Evolutionary conservation across 2,797 vertebrate species (phyloP).

Genomic region (Acestrorhynchus altus): DNA sequence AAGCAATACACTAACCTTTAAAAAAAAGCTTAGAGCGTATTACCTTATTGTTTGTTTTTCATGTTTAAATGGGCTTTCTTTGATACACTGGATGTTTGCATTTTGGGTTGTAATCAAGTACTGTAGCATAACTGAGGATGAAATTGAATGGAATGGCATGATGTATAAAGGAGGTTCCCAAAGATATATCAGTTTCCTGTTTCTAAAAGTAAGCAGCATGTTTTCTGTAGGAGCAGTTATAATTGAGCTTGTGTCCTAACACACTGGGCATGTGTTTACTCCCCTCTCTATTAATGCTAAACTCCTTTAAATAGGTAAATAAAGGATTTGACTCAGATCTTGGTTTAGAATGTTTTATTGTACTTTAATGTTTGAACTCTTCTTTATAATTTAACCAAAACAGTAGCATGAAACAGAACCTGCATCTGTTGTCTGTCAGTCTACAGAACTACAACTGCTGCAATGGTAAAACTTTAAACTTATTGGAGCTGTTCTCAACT

Average conservation of each 20-base stretch:
- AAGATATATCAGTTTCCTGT: too few relatives aligned
- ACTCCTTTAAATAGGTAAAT: constrained; percentile 15
- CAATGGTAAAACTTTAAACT: too few relatives aligned
- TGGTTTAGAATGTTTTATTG: too few relatives aligned
- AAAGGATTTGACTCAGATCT: too few relatives aligned
- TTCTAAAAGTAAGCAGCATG: too few relatives aligned
- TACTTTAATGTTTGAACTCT: too few relatives aligned
- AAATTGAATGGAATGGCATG: background rate
- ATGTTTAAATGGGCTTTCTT: background rate
- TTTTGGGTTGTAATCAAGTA: background rate
- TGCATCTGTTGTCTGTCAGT: too few relatives aligned
- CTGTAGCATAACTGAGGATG: background rate
- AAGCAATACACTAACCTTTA: background rate
- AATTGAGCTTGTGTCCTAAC: too few relatives aligned
- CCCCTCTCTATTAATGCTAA: background rate
- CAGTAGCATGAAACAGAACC: too few relatives aligned
- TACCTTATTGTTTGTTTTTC: background rate
- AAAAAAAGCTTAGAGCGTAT: background rate
- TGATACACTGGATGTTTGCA: background rate
- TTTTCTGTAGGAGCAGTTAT: too few relatives aligned
- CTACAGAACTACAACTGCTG: too few relatives aligned
- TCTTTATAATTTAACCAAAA: too few relatives aligned
- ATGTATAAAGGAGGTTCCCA: background rate
- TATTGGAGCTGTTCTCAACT: background rate
- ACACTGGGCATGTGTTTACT: background rate